Conservation (phyloP, 2,888 invertebrate genomes). For the Torymus auratus region DNA sequence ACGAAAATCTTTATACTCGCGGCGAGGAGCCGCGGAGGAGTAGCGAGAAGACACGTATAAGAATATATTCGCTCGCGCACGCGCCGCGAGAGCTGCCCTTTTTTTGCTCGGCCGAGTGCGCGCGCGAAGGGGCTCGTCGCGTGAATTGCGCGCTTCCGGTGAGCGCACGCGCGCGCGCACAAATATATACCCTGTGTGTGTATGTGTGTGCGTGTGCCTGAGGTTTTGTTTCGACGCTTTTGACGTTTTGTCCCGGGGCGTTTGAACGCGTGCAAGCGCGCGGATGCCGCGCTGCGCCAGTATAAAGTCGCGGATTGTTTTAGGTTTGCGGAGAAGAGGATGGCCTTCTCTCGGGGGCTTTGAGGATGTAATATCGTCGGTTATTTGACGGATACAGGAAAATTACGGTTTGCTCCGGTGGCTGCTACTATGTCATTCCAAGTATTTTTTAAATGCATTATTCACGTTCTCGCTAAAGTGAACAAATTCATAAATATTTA, state of each 20-base stretch:
- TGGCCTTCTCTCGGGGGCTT: background rate
- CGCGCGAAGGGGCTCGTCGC: slow-evolving; percentile 11
- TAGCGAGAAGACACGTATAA: slow-evolving; percentile 21
- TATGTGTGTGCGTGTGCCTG: no score
- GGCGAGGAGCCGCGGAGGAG: no score
- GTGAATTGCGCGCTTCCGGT: slow-evolving; percentile 57
- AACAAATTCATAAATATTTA: no score
- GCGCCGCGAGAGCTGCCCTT: background rate
- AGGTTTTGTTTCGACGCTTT: no score
- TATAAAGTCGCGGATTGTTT: no score
- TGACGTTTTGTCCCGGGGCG: slow-evolving; percentile 22
- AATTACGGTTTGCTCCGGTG: background rate
- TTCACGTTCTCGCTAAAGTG: no score
- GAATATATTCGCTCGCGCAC: slow-evolving; percentile 44
- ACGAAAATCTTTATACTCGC: slow-evolving; percentile 37
- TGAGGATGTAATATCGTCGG: background rate
- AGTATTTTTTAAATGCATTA: no score
- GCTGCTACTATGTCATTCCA: background rate
- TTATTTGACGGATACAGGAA: background rate
- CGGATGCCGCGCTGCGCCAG: no score
- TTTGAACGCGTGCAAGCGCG: background rate
- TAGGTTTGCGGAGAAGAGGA: no score
- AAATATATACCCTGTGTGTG: background rate
- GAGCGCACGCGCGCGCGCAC: slow-evolving; percentile 21
- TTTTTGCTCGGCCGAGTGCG: background rate